These are phyloP conservation scores for Hydrozoanthus gracilis DNA, from an alignment of 92 coral and sea anemone genomes.

Conservation along the genomic window DNA sequence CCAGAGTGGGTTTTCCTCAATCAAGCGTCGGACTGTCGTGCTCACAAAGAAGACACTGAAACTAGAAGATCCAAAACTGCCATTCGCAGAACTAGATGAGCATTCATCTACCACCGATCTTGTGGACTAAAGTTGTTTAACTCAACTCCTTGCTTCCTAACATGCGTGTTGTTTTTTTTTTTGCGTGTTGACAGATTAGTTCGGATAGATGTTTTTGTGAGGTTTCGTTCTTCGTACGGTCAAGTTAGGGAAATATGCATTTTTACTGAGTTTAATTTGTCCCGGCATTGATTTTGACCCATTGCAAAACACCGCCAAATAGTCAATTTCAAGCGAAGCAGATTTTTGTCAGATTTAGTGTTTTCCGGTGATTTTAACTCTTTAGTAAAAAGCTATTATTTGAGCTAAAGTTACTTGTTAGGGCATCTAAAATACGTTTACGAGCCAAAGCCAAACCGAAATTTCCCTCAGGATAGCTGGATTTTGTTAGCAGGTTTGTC, in stretches of 20 bases:
- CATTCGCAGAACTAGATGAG: conserved; percentile 25
- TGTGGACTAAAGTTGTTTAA: too few species aligned
- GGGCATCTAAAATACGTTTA: conserved; percentile 23
- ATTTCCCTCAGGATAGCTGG: too few species aligned
- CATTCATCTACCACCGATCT: background rate
- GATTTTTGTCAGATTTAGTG: conserved; percentile 30
- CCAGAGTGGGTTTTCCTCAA: conserved; percentile 22
- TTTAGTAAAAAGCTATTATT: conserved; percentile 24
- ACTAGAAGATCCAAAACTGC: conserved; percentile 25
- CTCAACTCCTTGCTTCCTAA: too few species aligned
- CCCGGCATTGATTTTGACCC: background rate
- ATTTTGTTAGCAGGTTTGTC: too few species aligned
- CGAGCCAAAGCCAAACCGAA: too few species aligned
- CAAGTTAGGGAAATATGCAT: conserved; percentile 25
- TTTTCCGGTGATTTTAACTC: conserved; percentile 3
- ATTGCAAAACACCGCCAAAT: background rate
- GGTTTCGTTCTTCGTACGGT: background rate
- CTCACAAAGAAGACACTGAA: conserved; percentile 24
- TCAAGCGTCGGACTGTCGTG: conserved; percentile 32
- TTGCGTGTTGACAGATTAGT: too few species aligned
- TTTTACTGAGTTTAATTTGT: conserved; percentile 23
- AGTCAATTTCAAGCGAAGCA: conserved; percentile 28
- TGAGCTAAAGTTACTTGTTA: conserved; percentile 27
- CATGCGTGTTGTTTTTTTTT: too few species aligned
- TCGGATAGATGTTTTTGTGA: background rate